Base-by-base conservation (phyloP, 2,797 vertebrate species). In the Astyanax mexicanus region DNA sequence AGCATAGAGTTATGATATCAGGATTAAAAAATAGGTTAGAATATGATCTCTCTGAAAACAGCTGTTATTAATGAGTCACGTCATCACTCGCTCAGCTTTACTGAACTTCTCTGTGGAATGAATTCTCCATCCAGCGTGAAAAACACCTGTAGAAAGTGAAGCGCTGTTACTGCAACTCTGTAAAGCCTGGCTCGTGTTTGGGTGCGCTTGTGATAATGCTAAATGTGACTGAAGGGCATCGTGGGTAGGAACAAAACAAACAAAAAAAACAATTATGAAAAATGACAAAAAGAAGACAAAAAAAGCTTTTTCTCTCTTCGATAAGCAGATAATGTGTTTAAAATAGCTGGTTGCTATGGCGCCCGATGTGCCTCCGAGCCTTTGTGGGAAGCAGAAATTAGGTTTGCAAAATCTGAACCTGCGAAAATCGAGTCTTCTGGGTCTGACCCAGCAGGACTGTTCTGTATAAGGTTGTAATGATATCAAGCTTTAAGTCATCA, bases 191-290 rank as follows among this genome's bases (percentile, higher is more conserved):
- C 37, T 25, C 52, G 40, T 38, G 44, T 54, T 29, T 1, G 54
- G 55, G 21, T 27, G 3, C 49, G 49, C 21, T 51, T 67, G 7
- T 37, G 52, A 19, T 54, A n/a, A 13, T 37, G 52, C 49, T 81
- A 65, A 81, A 61, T 40, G 47, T 57, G 47, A 42, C 62, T 47
- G 10, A 27, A 25, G 6, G 37, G 81, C 72, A 11, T 49, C 57
- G 12, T 47, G 71, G 77, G 27, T 3, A 29, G 54, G 54, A 29
- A 57, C 54, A n/a, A n/a, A 29, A 57, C 29, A 57, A 32, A 57
- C 25, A 58, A 58, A 58, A 58, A 58, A 55, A 58, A 35, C 15
- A 58, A 58, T 58, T 58, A 58, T 58, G 55, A 15, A 58, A 58
- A 32, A 32, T 35, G 55, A 58, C 12, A 35, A 8, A 35, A 15